phyloP scores from a whole-genome alignment of 2,113 vertebrate species.

The Archocentrus centrarchus region DNA sequence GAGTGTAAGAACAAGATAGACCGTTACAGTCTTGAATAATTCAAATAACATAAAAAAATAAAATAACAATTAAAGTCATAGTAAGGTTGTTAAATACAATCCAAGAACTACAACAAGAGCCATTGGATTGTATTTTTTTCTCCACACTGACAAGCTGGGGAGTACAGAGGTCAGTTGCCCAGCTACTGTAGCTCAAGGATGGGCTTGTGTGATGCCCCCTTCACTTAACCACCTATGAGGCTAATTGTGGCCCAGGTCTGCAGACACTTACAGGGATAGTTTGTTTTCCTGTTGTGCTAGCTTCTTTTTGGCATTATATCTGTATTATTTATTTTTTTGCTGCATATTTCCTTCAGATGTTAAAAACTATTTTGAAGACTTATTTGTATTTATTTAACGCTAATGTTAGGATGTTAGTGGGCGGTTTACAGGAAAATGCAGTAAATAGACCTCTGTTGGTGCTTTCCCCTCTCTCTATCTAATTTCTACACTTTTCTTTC shows the following conservation, averaged over 20 bases:
- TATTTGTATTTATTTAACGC: slow-evolving; percentile 25
- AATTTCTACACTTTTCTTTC: slow-evolving; percentile 28
- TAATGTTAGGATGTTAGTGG: slow-evolving; percentile 24
- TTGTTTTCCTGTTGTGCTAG: neutral
- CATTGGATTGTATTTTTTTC: neutral
- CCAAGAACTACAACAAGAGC: neutral
- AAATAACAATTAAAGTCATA: neutral
- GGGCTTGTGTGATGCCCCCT: neutral
- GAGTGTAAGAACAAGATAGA: too few species aligned
- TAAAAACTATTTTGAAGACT: neutral
- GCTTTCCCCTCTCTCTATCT: slow-evolving; percentile 19
- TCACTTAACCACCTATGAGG: slow-evolving; percentile 24
- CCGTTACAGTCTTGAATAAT: neutral
- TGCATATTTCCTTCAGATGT: neutral
- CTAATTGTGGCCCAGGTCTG: slow-evolving; percentile 39
- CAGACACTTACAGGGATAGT: slow-evolving; percentile 9
- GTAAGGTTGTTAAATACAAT: neutral
- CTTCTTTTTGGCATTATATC: neutral
- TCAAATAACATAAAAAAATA: neutral
- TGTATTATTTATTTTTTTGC: neutral
- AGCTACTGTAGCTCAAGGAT: slow-evolving; percentile 3
- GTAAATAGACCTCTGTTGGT: slow-evolving; percentile 33
- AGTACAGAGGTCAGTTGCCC: neutral
- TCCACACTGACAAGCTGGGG: neutral
- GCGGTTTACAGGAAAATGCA: slow-evolving; percentile 18